Evolutionary conservation across 2,888 invertebrate genomes (phyloP).

Genomic region (Teleogryllus oceanicus): DNA sequence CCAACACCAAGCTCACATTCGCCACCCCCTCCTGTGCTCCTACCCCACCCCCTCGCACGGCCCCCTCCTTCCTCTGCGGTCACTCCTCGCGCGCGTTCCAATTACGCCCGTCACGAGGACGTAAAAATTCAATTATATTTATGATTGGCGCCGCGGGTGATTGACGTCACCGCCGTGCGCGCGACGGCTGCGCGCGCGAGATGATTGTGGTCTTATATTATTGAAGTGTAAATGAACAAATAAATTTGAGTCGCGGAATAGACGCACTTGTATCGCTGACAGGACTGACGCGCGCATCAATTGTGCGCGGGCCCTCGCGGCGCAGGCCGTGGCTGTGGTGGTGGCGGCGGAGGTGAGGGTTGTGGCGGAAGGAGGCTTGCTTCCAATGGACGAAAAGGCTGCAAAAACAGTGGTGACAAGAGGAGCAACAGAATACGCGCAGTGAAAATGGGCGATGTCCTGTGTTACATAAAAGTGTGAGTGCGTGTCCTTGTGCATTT

Average conservation of each 20-base stretch:
- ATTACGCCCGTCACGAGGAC: slow-evolving; percentile 7
- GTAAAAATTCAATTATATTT: slow-evolving; percentile 18
- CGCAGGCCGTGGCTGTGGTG: not conserved
- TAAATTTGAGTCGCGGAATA: not conserved
- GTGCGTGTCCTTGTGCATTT: no score
- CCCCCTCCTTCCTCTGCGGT: no score
- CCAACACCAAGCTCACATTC: no score
- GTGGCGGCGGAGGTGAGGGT: not conserved
- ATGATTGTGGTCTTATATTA: slow-evolving; percentile 18
- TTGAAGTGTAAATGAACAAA: slow-evolving; percentile 18
- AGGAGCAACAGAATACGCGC: no score
- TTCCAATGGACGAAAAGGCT: no score
- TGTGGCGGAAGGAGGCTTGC: no score
- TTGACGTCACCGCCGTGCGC: slow-evolving; percentile 18
- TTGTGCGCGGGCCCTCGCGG: not conserved
- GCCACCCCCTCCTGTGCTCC: no score
- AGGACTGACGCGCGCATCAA: not conserved
- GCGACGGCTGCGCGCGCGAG: not conserved
- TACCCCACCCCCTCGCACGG: no score
- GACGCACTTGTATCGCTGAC: not conserved
- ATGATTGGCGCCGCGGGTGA: not conserved
- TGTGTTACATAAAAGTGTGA: no score
- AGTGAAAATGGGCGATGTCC: no score
- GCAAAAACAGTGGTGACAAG: no score
- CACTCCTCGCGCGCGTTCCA: not conserved